Evolutionary conservation across 2,113 vertebrate species (phyloP), one percentile per base, ranked within the genome.

Genomic region (Rhabdomys dilectus): DNA sequence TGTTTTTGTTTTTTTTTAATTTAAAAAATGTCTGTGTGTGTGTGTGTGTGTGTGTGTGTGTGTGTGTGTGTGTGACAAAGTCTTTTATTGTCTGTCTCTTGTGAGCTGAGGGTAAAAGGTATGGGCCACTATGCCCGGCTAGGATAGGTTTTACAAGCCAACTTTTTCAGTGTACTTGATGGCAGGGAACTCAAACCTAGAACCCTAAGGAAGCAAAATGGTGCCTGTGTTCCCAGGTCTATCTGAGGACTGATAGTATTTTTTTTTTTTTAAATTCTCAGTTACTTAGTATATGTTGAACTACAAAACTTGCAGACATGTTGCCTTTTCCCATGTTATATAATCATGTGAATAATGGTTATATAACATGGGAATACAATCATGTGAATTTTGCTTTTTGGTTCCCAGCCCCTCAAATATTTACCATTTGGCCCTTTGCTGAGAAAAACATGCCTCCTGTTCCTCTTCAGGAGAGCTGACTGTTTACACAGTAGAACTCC

Each of bases 271-370:
- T n/a, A 72, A 89, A 92, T 22, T 11, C 8, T 85, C 19, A 87
- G 9, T 91, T 94, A 36, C 80, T 66, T 93, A 70, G 19, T 90
- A 22, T 89, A 42, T 78, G 88, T 91, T 88, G 17, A 94, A 73
- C 24, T 64, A 91, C 7, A 93, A 84, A 91, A 64, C 45, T 26
- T 73, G 19, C 72, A 48, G 66, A 82, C 51, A 86, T 86, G 89
- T 84, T 7, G 19, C 51, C 81, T 94, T 92, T 22, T 86, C 34
- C 62, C 36, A 81, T 91, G 42, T 91, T 95, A 24, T 92, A 3
- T 87, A 77, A 13, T 73, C 45, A 45, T 45, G 45, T 45, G 45
- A 45, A 45, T 45, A 45, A 45, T 45, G 45, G 3, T 45, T 45
- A 45, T 45, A 45, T 45, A 45, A 45, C 45, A 45, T 45, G 45